Percentiles rank a stretch among this genome's conserved stretches.
phyloP scores from a whole-genome alignment of 2,888 invertebrate genomes.

The Emesis russula region DNA sequence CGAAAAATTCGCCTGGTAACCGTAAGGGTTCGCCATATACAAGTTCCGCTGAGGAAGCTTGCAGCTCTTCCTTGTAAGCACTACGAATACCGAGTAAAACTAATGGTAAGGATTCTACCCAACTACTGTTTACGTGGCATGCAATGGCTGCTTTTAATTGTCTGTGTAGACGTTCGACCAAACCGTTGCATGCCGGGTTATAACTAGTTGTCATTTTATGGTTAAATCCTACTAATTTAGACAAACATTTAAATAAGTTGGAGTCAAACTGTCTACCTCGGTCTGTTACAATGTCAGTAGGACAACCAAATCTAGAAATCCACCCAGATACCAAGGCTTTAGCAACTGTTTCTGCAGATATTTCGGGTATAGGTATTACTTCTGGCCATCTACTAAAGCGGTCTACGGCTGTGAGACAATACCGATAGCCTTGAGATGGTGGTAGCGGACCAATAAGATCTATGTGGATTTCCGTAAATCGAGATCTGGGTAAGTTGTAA shows the following conservation, averaged over 20 bases:
- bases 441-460: background rate
- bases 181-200: conserved; percentile 83
- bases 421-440: conserved; percentile 40
- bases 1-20: conserved; percentile 86
- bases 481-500: background rate
- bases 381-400: conserved; percentile 35
- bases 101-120: conserved; percentile 70
- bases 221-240: conserved; percentile 2
- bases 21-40: conserved; percentile 59
- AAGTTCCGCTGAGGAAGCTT: conserved; percentile 84
- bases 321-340: background rate
- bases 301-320: background rate
- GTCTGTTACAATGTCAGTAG: background rate
- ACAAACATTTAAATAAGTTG: background rate
- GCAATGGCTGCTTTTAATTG: conserved; percentile 90
- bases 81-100: conserved; percentile 79
- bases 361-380: background rate
- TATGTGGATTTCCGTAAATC: background rate
- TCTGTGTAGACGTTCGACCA: conserved; percentile 42
- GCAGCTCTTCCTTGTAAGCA: conserved; percentile 85
- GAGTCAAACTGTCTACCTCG: background rate
- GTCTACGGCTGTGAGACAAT: conserved; percentile 87
- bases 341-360: background rate
- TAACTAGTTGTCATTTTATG: conserved; percentile 74
- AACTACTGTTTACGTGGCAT: conserved; percentile 57